Percentiles rank a stretch among this genome's conserved stretches.
These are phyloP conservation scores for Corythaeola cristata DNA, from an alignment of 2,113 vertebrate species.

Conservation along the genomic window DNA sequence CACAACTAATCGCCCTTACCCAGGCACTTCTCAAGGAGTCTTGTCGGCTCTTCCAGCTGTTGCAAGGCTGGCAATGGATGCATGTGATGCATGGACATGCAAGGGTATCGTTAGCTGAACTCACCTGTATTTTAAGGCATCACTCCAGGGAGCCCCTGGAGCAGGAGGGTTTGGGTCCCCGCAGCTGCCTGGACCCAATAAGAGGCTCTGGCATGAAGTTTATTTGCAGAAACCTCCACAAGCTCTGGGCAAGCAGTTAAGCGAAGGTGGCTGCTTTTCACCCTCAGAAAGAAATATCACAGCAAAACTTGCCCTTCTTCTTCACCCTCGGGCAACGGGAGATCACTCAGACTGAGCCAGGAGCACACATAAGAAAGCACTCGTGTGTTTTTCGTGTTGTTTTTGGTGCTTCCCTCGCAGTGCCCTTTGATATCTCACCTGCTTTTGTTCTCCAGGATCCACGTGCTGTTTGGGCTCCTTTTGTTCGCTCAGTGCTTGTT, in stretches of 20 bases:
- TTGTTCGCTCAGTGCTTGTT: not conserved
- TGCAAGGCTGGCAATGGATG: not conserved
- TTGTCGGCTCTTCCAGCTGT: not conserved
- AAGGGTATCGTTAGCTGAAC: not conserved
- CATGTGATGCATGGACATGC: not conserved
- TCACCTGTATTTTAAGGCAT: not conserved
- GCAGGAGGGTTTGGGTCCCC: not conserved
- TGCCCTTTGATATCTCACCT: not conserved
- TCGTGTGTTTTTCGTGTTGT: not conserved
- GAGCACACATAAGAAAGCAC: accelerated
- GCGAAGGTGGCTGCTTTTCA: not conserved
- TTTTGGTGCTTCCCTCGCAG: not conserved
- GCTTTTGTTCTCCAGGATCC: not conserved
- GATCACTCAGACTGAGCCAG: not conserved
- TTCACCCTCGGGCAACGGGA: accelerated
- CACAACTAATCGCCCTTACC: not conserved
- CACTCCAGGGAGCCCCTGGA: not conserved
- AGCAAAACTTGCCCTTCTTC: not conserved
- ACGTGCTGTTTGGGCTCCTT: not conserved
- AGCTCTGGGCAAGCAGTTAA: not conserved
- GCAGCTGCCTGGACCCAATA: accelerated
- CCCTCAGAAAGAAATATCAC: not conserved
- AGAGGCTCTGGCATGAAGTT: not conserved
- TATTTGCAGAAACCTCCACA: not conserved
- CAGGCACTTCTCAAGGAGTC: not conserved